A percentile compares a stretch with the other conserved stretches of the same genome.
These are phyloP conservation scores for Leptothorax acervorum DNA, from an alignment of 2,888 invertebrate species.

Conservation along the genomic window DNA sequence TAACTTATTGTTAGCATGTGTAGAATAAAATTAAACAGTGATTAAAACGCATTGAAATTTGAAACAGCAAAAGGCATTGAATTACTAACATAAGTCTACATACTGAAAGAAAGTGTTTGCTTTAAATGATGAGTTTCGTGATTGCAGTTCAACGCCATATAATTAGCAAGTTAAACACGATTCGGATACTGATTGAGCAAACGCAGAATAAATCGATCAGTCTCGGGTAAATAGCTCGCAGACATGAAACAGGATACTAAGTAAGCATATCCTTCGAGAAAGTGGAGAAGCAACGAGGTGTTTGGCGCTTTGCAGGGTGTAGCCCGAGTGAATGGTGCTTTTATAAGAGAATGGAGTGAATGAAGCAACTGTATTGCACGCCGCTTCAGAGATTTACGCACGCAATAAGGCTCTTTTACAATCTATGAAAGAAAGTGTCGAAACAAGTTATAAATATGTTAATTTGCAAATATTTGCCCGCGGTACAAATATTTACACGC, in stretches of 20 bases:
- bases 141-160: constrained; percentile 40
- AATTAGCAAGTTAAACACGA: constrained; percentile 47
- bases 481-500: not conserved
- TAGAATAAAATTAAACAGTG: not conserved
- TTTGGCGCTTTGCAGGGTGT: constrained; percentile 61
- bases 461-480: constrained; percentile 41
- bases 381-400: constrained; percentile 22
- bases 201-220: constrained; percentile 53
- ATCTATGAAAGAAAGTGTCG: not conserved
- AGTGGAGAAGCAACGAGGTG: constrained; percentile 50
- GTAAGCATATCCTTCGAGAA: constrained; percentile 65
- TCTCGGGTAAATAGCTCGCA: constrained; percentile 53
- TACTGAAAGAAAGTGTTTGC: not conserved
- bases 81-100: not conserved
- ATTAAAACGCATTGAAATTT: not conserved
- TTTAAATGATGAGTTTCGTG: constrained; percentile 38
- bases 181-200: constrained; percentile 43
- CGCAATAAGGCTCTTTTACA: not conserved
- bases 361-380: constrained; percentile 59
- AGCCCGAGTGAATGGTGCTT: constrained; percentile 64
- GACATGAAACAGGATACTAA: constrained; percentile 68
- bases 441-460: constrained; percentile 26
- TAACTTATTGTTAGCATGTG: not conserved
- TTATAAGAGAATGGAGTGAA: constrained; percentile 62
- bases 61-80: not conserved